Base-by-base conservation (phyloP, 2,888 invertebrate genomes). In the Temnothorax ravouxi region DNA sequence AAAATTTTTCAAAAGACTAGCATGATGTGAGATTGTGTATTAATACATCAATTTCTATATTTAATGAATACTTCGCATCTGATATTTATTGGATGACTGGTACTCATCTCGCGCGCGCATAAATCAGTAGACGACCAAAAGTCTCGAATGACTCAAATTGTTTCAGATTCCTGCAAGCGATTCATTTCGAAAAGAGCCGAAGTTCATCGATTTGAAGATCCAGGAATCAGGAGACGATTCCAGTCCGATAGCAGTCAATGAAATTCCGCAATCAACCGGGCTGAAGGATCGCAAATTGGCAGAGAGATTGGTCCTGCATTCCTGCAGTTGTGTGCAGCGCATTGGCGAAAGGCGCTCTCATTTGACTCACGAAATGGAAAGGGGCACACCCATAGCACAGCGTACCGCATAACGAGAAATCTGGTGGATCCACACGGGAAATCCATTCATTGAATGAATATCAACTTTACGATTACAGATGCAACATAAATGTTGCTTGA, bases 341-440 rank as follows among this genome's bases (percentile, higher is more conserved):
- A 85, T 86, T 88, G 88, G 90, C 90, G 88, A 90, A 90, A 90
- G 89, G 85, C 76, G 82, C 71, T 84, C 84, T 84, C 83, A 76
- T 84, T 86, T 44, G 64, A 59, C 84, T 85, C 75, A 88, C 87
- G 90, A 90, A 90, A 90, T 88, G 87, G 89, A 89, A 90, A 90
- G 91, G 89, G 85, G 82, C 90, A 90, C 91, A 86, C 91, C 87
- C 86, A 85, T 84, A 29, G 89, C 84, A 84, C 79, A 71, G 66
- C 77, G 56, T 79, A 86, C 61, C 71, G 62, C 50, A 52, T 86
- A 86, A 86, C 79, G 83, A 87, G 88, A 89, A 86, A 86, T 88
- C 84, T 85, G 76, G 84, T 69, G 81, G 76, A 83, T 88, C 86
- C 83, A 18, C 61, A 13, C 52, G 79, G 56, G 47, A 69, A 79